phyloP scores from a whole-genome alignment of 2,113 vertebrate genomes.

The Dicaeum eximium region DNA sequence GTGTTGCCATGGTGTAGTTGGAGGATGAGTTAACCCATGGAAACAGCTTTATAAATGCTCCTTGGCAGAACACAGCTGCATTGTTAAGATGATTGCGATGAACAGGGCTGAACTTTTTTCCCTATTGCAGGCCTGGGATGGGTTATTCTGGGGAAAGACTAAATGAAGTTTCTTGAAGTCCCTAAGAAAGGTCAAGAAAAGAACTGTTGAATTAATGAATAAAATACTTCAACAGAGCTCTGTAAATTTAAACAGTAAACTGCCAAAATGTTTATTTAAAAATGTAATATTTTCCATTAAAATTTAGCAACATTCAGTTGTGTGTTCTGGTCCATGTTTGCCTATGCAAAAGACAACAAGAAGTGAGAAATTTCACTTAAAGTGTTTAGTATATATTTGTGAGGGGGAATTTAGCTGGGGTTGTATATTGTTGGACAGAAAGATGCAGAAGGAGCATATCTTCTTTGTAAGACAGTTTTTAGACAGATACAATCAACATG shows the following conservation, averaged over 20 bases:
- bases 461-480: not conserved
- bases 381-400: not conserved
- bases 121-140: not conserved
- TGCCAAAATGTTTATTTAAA: not conserved
- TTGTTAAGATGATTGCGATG: not conserved
- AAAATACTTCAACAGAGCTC: not conserved
- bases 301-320: not conserved
- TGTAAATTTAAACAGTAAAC: not conserved
- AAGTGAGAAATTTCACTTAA: not conserved
- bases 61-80: not conserved
- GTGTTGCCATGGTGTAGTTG: not conserved
- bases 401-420: not conserved
- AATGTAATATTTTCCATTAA: not conserved
- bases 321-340: not conserved
- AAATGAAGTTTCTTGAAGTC: not conserved
- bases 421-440: not conserved
- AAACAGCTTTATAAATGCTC: not conserved
- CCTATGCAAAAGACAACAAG: not conserved
- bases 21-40: not conserved
- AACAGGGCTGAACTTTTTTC: not conserved
- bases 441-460: not conserved
- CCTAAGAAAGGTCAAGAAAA: not conserved
- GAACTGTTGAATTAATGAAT: not conserved
- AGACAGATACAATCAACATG: not conserved
- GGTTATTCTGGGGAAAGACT: not conserved